Conservation (phyloP, 2,113 vertebrate genomes). For the Etia nguti region DNA sequence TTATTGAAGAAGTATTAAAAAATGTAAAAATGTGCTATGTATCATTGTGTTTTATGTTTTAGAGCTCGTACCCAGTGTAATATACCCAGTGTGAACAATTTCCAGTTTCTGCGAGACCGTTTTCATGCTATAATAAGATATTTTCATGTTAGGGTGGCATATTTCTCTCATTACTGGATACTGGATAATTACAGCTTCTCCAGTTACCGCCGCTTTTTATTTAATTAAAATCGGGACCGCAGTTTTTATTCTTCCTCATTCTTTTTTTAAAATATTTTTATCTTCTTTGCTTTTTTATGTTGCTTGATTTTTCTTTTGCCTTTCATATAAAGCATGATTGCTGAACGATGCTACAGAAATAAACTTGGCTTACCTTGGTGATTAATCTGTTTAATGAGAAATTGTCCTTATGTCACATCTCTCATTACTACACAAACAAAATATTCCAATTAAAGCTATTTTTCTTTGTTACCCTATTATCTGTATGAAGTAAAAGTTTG, state of each 20-base stretch:
- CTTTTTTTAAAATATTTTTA: accelerated
- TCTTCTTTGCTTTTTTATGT: not conserved
- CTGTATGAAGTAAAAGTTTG: not conserved
- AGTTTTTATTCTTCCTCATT: not conserved
- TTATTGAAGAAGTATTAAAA: not conserved
- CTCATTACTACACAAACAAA: not conserved
- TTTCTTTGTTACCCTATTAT: not conserved
- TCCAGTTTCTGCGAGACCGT: not conserved
- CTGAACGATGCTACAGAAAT: not conserved
- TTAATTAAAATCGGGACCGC: not conserved
- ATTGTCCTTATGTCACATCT: accelerated
- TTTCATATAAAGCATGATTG: not conserved
- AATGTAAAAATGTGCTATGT: not conserved
- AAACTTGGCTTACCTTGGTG: not conserved
- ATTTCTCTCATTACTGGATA: not conserved
- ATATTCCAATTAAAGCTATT: not conserved
- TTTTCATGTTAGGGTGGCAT: not conserved
- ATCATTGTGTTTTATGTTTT: not conserved
- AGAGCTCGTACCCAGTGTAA: accelerated
- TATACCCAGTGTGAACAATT: not conserved
- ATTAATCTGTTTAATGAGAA: not conserved
- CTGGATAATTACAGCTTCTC: not conserved
- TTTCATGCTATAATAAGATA: not conserved
- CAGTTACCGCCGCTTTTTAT: not conserved
- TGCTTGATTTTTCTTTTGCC: not conserved